phyloP scores from a whole-genome alignment of 1,140 invertebrate species.

The Thrips palmi region DNA sequence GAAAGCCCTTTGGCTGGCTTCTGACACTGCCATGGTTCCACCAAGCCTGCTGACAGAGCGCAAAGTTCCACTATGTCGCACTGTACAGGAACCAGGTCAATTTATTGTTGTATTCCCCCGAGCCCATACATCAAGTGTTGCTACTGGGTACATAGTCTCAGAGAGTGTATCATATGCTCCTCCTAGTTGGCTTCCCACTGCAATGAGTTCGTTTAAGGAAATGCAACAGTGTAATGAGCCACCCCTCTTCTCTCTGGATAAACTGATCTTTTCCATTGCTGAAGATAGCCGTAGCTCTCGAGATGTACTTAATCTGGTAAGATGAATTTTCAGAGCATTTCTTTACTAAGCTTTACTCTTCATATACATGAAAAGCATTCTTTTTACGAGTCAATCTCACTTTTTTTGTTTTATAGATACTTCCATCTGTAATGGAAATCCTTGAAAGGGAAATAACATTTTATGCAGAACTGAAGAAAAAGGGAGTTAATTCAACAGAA shows the following conservation, averaged over 20 bases:
- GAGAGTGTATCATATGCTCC: slow-evolving; percentile 81
- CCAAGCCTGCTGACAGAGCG: slow-evolving; percentile 55
- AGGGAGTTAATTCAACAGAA: slow-evolving; percentile 42
- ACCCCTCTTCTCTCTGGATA: slow-evolving; percentile 77
- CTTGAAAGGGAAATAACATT: slow-evolving; percentile 32
- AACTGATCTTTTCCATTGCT: slow-evolving; percentile 58
- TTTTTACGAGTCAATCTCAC: slow-evolving; percentile 2
- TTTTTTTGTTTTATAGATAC: slow-evolving; percentile 21
- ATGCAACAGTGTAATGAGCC: slow-evolving; percentile 72
- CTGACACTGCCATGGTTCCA: slow-evolving; percentile 91
- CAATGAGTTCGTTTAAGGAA: slow-evolving; percentile 54
- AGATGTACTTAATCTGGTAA: slow-evolving; percentile 42
- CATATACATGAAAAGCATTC: slow-evolving; percentile 10
- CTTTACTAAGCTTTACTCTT: slow-evolving; percentile 1
- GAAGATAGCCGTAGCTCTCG: slow-evolving; percentile 44
- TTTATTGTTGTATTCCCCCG: slow-evolving; percentile 83
- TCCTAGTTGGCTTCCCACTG: slow-evolving; percentile 57
- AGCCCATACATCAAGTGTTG: slow-evolving; percentile 75
- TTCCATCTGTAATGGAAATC: slow-evolving; percentile 29
- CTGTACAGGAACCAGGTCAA: slow-evolving; percentile 73
- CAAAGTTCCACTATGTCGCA: slow-evolving; percentile 56
- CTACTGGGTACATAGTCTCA: slow-evolving; percentile 75
- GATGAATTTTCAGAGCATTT: slow-evolving; percentile 7
- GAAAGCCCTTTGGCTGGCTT: slow-evolving; percentile 73
- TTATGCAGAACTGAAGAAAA: slow-evolving; percentile 29